These are phyloP conservation scores for Delphinus delphis DNA, from an alignment of 2,113 vertebrate genomes.

Conservation along the genomic window DNA sequence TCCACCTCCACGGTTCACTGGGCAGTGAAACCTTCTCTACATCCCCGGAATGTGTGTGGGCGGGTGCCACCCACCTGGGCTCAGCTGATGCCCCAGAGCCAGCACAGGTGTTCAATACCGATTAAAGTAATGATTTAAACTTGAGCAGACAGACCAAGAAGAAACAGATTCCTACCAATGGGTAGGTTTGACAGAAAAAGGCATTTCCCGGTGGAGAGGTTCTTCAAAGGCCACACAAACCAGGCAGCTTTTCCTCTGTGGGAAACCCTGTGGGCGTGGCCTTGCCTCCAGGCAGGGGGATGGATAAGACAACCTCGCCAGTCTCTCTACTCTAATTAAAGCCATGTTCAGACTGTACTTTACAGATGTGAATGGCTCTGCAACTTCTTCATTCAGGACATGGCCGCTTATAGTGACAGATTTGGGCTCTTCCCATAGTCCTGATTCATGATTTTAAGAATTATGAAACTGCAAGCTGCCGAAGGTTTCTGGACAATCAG, in stretches of 20 bases:
- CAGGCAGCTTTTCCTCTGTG: not conserved
- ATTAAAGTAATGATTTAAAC: not conserved
- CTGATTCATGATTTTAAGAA: slow-evolving; percentile 31
- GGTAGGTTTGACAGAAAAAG: not conserved
- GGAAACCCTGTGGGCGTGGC: not conserved
- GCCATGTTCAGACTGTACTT: not conserved
- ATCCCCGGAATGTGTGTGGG: rapidly evolving
- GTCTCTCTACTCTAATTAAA: not conserved
- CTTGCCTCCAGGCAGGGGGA: not conserved
- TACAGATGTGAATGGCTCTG: not conserved
- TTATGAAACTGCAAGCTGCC: not conserved
- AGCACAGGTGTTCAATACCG: not conserved
- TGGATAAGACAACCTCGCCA: not conserved
- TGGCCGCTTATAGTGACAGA: not conserved
- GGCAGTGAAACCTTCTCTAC: not conserved
- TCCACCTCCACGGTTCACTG: not conserved
- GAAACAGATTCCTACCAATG: not conserved
- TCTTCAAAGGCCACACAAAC: not conserved
- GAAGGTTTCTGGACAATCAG: not conserved
- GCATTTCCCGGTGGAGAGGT: not conserved
- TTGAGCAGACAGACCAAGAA: not conserved
- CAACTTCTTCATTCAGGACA: not conserved
- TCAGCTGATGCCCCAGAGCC: not conserved
- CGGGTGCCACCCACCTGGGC: not conserved
- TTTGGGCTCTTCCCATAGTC: not conserved